phyloP scores from a whole-genome alignment of 2,113 vertebrate species.

The Sardina pilchardus region DNA sequence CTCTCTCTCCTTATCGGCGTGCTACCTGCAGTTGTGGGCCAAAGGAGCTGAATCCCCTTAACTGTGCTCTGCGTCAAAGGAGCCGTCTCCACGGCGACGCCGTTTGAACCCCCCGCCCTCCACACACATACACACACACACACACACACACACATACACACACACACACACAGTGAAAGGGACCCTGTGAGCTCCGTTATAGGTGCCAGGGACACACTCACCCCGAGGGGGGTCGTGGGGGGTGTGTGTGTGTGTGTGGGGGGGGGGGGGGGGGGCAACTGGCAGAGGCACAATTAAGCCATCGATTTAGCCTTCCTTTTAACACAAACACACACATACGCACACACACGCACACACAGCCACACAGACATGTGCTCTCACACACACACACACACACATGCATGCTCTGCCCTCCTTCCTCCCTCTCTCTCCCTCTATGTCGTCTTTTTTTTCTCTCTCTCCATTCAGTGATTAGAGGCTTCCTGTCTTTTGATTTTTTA shows the following conservation, averaged over 20 bases:
- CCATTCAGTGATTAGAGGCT: conserved; percentile 43
- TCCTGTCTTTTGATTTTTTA: conserved; percentile 43
- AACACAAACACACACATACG: not conserved
- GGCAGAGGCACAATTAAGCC: conserved; percentile 46
- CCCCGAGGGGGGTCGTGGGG: no score
- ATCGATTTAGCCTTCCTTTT: conserved; percentile 39
- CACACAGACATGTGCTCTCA: not conserved
- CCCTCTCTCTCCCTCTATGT: not conserved
- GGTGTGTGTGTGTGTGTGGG: conserved; percentile 32
- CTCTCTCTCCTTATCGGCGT: conserved; percentile 37
- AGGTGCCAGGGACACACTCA: conserved; percentile 36
- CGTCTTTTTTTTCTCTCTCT: conserved; percentile 41
- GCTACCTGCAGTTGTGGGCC: conserved; percentile 33
- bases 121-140: no score
- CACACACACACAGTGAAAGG: conserved; percentile 11
- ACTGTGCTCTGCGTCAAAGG: conserved; percentile 31
- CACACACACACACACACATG: not conserved
- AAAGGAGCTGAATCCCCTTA: conserved; percentile 23
- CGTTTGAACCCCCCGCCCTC: conserved; percentile 31
- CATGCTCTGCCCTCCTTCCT: not conserved
- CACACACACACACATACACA: no score
- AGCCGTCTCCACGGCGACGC: conserved; percentile 31
- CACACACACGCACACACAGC: not conserved
- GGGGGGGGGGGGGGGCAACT: conserved; percentile 41
- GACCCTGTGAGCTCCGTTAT: conserved; percentile 19